A percentile compares a stretch with the other conserved stretches of the same genome.
These are phyloP conservation scores for Trachelus troglodyta DNA, from an alignment of 2,888 invertebrate species.

Conservation along the genomic window DNA sequence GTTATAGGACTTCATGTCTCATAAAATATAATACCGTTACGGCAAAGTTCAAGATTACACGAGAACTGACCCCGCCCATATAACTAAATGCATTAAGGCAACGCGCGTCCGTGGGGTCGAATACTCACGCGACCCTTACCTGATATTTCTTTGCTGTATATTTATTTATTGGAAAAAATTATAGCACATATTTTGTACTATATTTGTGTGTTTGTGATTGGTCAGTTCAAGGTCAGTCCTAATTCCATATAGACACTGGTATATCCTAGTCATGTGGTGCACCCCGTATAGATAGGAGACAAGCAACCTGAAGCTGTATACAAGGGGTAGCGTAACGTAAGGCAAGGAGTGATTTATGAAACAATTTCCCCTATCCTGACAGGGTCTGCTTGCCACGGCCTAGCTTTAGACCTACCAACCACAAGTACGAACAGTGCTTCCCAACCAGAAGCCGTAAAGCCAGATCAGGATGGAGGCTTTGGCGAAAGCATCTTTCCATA, in stretches of 20 bases:
- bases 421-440: conserved; percentile 4
- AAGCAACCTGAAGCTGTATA: background rate
- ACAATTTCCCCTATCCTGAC: conserved; percentile 32
- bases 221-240: background rate
- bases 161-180: background rate
- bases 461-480: background rate
- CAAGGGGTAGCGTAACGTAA: background rate
- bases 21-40: conserved; percentile 60
- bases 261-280: background rate
- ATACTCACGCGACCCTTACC: background rate
- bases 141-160: background rate
- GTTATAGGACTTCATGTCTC: conserved; percentile 61
- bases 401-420: conserved; percentile 5
- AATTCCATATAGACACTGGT: background rate
- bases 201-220: background rate
- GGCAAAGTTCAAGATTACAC: conserved; percentile 60
- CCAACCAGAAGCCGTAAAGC: background rate
- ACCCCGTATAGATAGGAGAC: background rate
- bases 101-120: background rate
- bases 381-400: conserved; percentile 1
- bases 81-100: conserved; percentile 12
- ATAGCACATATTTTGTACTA: background rate
- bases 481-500: background rate
- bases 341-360: conserved; percentile 40
- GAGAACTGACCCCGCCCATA: conserved; percentile 19